Evolutionary conservation across 2,113 vertebrate genomes (phyloP).

Genomic region (Oryzias melastigma): DNA sequence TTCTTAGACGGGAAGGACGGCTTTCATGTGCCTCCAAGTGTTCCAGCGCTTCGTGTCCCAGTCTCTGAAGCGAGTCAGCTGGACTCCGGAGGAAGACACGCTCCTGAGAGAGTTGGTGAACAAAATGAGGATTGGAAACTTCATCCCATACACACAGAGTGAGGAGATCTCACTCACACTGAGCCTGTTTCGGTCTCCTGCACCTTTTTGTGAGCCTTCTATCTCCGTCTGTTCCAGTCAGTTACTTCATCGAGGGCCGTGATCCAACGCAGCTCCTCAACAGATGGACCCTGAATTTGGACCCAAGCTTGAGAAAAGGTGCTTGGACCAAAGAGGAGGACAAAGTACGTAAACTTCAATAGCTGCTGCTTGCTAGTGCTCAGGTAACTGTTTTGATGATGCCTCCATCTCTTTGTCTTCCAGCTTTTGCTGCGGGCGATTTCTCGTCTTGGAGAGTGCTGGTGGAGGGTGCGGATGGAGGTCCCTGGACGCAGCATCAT

Average conservation of each 20-base stretch:
- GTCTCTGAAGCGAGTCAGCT: constrained; percentile 77
- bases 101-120: constrained; percentile 83
- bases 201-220: neutral
- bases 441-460: constrained; percentile 75
- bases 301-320: constrained; percentile 86
- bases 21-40: constrained; percentile 93
- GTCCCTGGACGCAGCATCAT: constrained; percentile 87
- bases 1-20: constrained; percentile 82
- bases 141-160: constrained; percentile 92
- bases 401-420: neutral
- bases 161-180: constrained; percentile 26
- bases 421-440: constrained; percentile 87
- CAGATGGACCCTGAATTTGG: constrained; percentile 88
- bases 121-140: constrained; percentile 91
- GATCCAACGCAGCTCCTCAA: constrained; percentile 86
- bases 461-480: constrained; percentile 87
- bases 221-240: constrained; percentile 72
- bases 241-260: constrained; percentile 94
- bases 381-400: too few species aligned
- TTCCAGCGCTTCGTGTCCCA: constrained; percentile 82
- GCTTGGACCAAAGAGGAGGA: constrained; percentile 87
- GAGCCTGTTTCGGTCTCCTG: too few species aligned
- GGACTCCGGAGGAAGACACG: constrained; percentile 83
- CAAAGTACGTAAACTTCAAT: constrained; percentile 61
- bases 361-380: too few species aligned